These are phyloP conservation scores for Silurus lanzhouensis DNA, from an alignment of 2,797 vertebrate species.

Conservation along the genomic window DNA sequence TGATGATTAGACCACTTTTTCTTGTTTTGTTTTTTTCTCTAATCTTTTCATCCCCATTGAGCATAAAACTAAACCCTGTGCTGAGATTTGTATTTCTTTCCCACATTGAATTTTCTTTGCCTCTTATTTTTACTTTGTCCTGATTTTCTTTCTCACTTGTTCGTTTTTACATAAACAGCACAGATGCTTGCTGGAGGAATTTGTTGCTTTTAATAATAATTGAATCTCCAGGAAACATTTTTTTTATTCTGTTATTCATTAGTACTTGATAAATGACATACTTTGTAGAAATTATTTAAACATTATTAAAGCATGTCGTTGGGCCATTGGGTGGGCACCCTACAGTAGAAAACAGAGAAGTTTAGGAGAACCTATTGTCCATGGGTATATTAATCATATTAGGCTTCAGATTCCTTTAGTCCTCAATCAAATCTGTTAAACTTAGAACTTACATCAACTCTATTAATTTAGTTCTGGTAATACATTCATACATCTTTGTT, in stretches of 20 bases:
- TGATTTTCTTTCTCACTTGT: background rate
- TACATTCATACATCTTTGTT: too few species aligned
- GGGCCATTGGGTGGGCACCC: too few species aligned
- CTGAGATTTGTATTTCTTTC: background rate
- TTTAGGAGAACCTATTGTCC: too few species aligned
- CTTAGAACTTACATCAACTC: too few species aligned
- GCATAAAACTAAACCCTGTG: conserved; percentile 20
- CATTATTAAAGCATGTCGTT: too few species aligned
- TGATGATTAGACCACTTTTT: conserved; percentile 1
- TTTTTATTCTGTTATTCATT: background rate
- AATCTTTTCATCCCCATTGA: conserved; percentile 32
- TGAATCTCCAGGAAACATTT: background rate
- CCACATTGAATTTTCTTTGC: background rate
- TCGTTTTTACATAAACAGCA: background rate
- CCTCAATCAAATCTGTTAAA: too few species aligned
- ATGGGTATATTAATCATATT: too few species aligned
- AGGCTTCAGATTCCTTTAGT: too few species aligned
- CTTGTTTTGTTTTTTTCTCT: background rate
- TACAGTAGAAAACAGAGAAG: too few species aligned
- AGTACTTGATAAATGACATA: background rate
- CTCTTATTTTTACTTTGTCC: background rate
- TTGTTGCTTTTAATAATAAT: background rate
- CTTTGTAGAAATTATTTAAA: too few species aligned
- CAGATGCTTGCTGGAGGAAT: background rate
- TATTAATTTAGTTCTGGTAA: too few species aligned